phyloP scores from a whole-genome alignment of 2,113 vertebrate species.

The Ovis canadensis region DNA sequence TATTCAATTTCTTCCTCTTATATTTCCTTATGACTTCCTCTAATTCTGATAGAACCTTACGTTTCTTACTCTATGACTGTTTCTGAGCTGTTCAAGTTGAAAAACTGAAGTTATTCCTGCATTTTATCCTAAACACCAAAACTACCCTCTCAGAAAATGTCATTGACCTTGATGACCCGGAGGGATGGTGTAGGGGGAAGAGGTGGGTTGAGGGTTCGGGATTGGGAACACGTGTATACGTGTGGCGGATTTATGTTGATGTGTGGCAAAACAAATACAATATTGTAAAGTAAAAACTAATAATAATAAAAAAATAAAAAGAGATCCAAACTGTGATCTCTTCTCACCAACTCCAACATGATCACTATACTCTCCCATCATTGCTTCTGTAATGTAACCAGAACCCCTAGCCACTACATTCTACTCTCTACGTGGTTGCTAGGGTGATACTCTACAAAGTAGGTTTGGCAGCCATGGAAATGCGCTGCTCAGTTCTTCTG shows the following conservation, averaged over 20 bases:
- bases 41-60: not conserved
- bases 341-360: not conserved
- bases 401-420: accelerated
- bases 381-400: accelerated
- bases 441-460: not conserved
- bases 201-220: accelerated
- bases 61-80: not conserved
- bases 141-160: not conserved
- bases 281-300: too few relatives aligned
- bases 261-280: too few relatives aligned
- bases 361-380: accelerated
- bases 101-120: not conserved
- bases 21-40: not conserved
- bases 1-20: not conserved
- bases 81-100: not conserved
- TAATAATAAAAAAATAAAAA: not conserved
- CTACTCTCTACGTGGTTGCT: too few relatives aligned
- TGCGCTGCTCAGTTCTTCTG: not conserved
- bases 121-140: not conserved
- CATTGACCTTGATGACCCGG: too few relatives aligned
- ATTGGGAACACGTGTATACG: too few relatives aligned
- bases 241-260: too few relatives aligned
- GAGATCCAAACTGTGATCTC: not conserved
- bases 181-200: too few relatives aligned
- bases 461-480: not conserved